A percentile compares a stretch with the other conserved stretches of the same genome.
Evolutionary conservation across 2,888 invertebrate genomes (phyloP).

Genomic region (Nymphalis c-album): DNA sequence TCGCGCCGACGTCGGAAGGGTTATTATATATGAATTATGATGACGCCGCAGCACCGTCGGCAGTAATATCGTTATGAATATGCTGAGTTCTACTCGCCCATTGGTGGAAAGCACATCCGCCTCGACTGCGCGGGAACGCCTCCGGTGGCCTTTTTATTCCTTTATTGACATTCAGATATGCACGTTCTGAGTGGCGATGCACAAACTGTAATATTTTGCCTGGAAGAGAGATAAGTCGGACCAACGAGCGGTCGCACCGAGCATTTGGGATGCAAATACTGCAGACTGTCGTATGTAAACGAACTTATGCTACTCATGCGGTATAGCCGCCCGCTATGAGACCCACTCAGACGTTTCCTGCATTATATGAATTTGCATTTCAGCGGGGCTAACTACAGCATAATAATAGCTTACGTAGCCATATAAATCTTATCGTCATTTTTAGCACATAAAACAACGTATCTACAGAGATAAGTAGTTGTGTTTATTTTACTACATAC

Average conservation of each 20-base stretch:
- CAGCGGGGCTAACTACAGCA: conserved; percentile 56
- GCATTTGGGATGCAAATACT: conserved; percentile 81
- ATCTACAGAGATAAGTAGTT: too few relatives aligned
- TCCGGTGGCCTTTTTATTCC: conserved; percentile 77
- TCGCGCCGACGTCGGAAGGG: conserved; percentile 72
- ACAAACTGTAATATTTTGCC: conserved; percentile 80
- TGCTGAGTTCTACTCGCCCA: conserved; percentile 74
- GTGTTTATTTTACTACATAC: too few relatives aligned
- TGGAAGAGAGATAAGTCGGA: conserved; percentile 72
- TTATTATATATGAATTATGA: conserved; percentile 83
- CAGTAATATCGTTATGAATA: conserved; percentile 83
- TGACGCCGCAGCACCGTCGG: conserved; percentile 75
- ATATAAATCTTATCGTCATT: conserved; percentile 7
- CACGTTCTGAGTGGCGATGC: conserved; percentile 77
- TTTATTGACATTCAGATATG: conserved; percentile 81
- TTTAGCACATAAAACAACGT: not conserved
- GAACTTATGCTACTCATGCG: conserved; percentile 79
- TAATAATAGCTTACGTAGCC: conserved; percentile 31
- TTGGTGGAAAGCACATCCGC: conserved; percentile 79
- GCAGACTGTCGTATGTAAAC: conserved; percentile 79
- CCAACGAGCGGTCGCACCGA: conserved; percentile 69
- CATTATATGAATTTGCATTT: conserved; percentile 81
- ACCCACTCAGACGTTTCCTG: conserved; percentile 81
- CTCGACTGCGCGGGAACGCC: conserved; percentile 77
- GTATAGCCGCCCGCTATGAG: conserved; percentile 77